A percentile compares a stretch with the other conserved stretches of the same genome.
phyloP scores from a whole-genome alignment of 2,888 invertebrate genomes.

The Penaeus monodon region DNA sequence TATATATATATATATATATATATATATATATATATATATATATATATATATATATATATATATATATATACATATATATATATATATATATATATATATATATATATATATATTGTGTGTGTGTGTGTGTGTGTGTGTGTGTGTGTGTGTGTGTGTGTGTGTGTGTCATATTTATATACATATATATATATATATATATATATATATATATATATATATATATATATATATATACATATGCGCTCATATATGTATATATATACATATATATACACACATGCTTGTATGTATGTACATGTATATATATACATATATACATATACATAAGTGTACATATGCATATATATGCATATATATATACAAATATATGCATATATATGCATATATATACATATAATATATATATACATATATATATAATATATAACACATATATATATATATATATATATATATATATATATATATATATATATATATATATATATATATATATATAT shows the following conservation, averaged over 20 bases:
- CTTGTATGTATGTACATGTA: slow-evolving; percentile 6
- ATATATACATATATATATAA: slow-evolving; percentile 15
- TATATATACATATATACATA: slow-evolving; percentile 14
- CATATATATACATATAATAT: background rate
- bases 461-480: slow-evolving; percentile 20
- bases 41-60: no score
- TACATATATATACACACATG: slow-evolving; percentile 3
- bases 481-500: slow-evolving; percentile 20
- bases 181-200: background rate
- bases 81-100: no score
- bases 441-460: slow-evolving; percentile 12
- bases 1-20: no score
- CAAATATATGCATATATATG: background rate
- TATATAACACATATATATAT: slow-evolving; percentile 21
- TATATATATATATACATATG: background rate
- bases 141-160: no score
- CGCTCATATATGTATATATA: background rate
- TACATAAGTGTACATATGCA: slow-evolving; percentile 4
- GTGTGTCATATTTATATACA: background rate
- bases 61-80: no score
- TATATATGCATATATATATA: slow-evolving; percentile 23
- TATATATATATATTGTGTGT: no score
- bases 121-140: no score
- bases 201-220: background rate
- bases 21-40: no score